Base-by-base conservation (phyloP, 2,113 vertebrate species). In the Pseudopipra pipra region DNA sequence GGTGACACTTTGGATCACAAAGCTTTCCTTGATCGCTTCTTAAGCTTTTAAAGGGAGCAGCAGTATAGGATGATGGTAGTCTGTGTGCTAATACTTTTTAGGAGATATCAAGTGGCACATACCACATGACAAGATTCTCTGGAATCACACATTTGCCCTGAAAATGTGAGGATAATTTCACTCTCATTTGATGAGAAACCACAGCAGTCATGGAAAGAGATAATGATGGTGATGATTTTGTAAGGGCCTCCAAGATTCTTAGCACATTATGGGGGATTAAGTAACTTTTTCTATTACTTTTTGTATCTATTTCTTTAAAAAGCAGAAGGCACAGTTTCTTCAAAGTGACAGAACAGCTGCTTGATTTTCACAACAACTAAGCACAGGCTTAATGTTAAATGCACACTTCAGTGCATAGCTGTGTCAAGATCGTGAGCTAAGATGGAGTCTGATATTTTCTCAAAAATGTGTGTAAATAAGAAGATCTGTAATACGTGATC, bases 321-420 rank as follows among this genome's bases (percentile, higher is more conserved):
- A 90, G 47, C 85, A 92, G 75, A 88, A 84, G 92, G 72, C 73
- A 30, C 22, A 59, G 12, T 74, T 43, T 88, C 87, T 81, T 47
- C 81, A 49, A 75, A 89, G 47, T 75, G 76, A 49, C 72, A 67
- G 79, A 96, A 87, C 66, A 94, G 67, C 87, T 95, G 91, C 89
- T 93, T 91, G 82, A 86, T 90, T 95, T 96, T 96, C 80, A 55
- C 56, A 76, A 73, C 47, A 56, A 5, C 56, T 89, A 79, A 87
- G 75, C 75, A 84, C 6, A 56, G 72, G 47, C 75, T 95, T 95
- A 74, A 63, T 55, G 41, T 85, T 86, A 61, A 95, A 88, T 0
- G 1, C 55, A 49, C 14, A 2, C 63, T 86, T 37, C 93, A 89
- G 73, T 81, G 65, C 41, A 22, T 44, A 65, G 56, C 68, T 90